Conservation (phyloP, 2,888 invertebrate species). For the Aleiodes testaceus region DNA sequence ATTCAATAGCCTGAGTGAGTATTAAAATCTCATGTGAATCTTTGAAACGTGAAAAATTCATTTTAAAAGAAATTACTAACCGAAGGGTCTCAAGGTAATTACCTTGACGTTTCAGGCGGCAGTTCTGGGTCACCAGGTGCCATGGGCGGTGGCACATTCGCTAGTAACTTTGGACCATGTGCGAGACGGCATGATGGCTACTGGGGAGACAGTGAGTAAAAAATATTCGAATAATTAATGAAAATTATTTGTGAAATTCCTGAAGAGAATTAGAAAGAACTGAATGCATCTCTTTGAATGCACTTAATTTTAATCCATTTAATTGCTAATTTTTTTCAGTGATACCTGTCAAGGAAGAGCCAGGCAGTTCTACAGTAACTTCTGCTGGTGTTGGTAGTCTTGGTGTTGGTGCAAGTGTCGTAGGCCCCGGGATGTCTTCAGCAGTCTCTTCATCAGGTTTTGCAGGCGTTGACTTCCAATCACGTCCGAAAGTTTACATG, state of each 20-base stretch:
- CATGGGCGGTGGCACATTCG: slow-evolving; percentile 63
- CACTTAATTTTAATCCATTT: too few species aligned
- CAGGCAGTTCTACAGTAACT: slow-evolving; percentile 62
- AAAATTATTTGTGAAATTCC: too few species aligned
- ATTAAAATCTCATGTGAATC: slow-evolving; percentile 35
- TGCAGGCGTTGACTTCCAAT: slow-evolving; percentile 64
- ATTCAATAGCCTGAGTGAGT: slow-evolving; percentile 72
- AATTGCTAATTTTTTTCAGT: slow-evolving; percentile 53
- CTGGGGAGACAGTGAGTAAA: slow-evolving; percentile 66
- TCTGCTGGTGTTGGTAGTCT: slow-evolving; percentile 60
- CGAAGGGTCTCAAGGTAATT: slow-evolving; percentile 70
- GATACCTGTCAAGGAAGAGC: slow-evolving; percentile 69
- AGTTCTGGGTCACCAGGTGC: slow-evolving; percentile 59
- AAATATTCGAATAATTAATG: background rate
- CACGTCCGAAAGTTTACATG: slow-evolving; percentile 68
- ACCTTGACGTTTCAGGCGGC: slow-evolving; percentile 70
- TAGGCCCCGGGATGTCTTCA: slow-evolving; percentile 62
- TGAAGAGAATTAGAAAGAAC: too few species aligned
- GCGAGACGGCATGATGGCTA: slow-evolving; percentile 66
- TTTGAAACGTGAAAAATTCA: slow-evolving; percentile 14
- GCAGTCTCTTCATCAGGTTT: slow-evolving; percentile 66
- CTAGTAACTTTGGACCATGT: slow-evolving; percentile 64
- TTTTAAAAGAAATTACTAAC: slow-evolving; percentile 53
- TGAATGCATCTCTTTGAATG: too few species aligned
- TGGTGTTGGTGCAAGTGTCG: slow-evolving; percentile 63